These are phyloP conservation scores for Trachemys scripta DNA, from an alignment of 2,113 vertebrate genomes.

Conservation along the genomic window DNA sequence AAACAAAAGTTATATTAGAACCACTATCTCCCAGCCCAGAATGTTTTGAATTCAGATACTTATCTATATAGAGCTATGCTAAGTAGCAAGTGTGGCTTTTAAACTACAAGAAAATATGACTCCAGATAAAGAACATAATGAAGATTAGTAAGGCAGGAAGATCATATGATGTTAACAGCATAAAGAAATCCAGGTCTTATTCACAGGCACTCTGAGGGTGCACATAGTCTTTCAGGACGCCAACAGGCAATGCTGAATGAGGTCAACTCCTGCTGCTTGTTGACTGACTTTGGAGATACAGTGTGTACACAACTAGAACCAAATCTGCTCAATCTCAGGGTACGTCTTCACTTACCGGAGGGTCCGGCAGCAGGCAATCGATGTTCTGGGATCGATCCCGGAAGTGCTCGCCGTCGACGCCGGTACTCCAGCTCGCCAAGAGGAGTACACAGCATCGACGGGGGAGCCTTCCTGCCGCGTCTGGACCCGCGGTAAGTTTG, in stretches of 20 bases:
- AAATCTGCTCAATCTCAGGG: slow-evolving; percentile 10
- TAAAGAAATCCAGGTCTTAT: background rate
- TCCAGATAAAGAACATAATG: background rate
- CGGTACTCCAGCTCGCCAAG: too few relatives aligned
- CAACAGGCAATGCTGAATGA: background rate
- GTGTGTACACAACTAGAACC: background rate
- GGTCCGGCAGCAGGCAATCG: too few relatives aligned
- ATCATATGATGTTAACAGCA: background rate
- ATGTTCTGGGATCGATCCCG: too few relatives aligned
- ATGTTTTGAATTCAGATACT: background rate
- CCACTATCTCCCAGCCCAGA: background rate
- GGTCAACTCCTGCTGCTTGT: background rate
- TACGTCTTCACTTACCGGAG: too few relatives aligned
- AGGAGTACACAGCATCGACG: too few relatives aligned
- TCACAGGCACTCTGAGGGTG: background rate
- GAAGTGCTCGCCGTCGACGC: too few relatives aligned
- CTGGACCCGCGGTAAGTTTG: too few relatives aligned
- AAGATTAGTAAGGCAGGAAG: background rate
- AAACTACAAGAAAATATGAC: background rate
- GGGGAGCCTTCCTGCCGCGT: too few relatives aligned
- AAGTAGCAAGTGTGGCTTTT: background rate
- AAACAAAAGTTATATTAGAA: background rate
- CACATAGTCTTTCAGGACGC: background rate
- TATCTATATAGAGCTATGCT: background rate
- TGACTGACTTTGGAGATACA: background rate